These are phyloP conservation scores for Pteropus rufus DNA, from an alignment of 2,797 vertebrate genomes.

Conservation along the genomic window DNA sequence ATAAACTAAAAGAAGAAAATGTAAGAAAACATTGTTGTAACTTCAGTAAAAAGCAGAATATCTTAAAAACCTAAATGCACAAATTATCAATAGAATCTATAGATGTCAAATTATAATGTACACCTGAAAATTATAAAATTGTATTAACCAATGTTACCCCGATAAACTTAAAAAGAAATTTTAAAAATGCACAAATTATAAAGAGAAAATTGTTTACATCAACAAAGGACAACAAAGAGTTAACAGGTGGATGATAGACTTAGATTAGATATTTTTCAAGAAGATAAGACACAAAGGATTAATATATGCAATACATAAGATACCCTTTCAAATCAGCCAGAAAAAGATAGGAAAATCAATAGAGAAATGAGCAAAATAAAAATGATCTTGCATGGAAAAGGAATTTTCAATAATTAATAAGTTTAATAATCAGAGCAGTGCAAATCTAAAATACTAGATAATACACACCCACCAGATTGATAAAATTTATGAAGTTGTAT, in stretches of 20 bases:
- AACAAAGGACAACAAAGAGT: not conserved
- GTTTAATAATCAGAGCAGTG: not conserved
- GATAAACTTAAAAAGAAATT: too few relatives aligned
- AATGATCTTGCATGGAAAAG: not conserved
- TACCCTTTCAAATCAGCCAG: not conserved
- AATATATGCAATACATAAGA: not conserved
- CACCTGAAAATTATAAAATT: too few relatives aligned
- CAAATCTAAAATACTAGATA: not conserved
- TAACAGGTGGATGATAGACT: not conserved
- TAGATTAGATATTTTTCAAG: not conserved
- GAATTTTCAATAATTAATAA: not conserved
- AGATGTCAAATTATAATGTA: too few relatives aligned
- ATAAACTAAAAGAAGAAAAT: not conserved
- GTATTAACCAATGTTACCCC: too few relatives aligned
- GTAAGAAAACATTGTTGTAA: not conserved
- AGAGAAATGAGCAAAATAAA: not conserved
- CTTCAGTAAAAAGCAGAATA: not conserved
- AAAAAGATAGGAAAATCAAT: not conserved
- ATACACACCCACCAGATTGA: not conserved
- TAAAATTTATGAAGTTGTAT: not conserved
- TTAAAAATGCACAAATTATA: not conserved
- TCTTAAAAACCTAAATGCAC: not conserved
- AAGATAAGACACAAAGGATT: not conserved
- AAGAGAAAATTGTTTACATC: not conserved
- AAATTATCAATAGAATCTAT: not conserved